phyloP scores from a whole-genome alignment of 2,113 vertebrate species.

The Sorex araneus region DNA sequence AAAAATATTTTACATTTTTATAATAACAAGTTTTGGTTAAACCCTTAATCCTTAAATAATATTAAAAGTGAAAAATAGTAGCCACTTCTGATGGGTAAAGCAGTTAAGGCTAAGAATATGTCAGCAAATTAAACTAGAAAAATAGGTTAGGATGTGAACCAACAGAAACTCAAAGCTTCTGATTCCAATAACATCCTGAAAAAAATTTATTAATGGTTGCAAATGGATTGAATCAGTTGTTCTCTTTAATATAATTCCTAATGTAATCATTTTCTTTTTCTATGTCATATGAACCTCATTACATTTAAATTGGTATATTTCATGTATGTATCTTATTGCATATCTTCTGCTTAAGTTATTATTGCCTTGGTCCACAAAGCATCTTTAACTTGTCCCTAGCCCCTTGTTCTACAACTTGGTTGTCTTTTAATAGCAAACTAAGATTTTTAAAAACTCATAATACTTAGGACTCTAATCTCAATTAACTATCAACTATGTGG shows the following conservation, averaged over 20 bases:
- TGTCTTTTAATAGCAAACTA: background rate
- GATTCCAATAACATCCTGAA: background rate
- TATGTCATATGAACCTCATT: background rate
- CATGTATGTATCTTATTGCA: background rate
- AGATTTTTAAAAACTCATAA: conserved; percentile 13
- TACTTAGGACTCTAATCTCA: conserved; percentile 7
- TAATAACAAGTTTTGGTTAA: background rate
- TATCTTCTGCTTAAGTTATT: background rate
- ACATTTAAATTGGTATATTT: background rate
- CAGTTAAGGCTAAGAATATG: background rate
- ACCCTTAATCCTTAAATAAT: conserved; percentile 9
- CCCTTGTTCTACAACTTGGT: background rate
- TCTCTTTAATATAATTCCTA: background rate
- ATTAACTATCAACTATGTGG: background rate
- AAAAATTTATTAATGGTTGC: background rate
- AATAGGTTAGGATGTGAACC: background rate
- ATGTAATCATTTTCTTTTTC: background rate
- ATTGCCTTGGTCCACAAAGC: background rate
- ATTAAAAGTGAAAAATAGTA: background rate
- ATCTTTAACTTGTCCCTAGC: conserved; percentile 10
- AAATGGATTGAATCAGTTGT: background rate
- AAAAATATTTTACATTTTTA: background rate
- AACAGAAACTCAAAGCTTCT: background rate
- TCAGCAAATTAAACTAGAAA: background rate
- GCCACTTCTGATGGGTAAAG: background rate